Evolutionary conservation across 2,113 vertebrate genomes (phyloP), one percentile per base, ranked within the genome.

Genomic region (Bettongia penicillata): DNA sequence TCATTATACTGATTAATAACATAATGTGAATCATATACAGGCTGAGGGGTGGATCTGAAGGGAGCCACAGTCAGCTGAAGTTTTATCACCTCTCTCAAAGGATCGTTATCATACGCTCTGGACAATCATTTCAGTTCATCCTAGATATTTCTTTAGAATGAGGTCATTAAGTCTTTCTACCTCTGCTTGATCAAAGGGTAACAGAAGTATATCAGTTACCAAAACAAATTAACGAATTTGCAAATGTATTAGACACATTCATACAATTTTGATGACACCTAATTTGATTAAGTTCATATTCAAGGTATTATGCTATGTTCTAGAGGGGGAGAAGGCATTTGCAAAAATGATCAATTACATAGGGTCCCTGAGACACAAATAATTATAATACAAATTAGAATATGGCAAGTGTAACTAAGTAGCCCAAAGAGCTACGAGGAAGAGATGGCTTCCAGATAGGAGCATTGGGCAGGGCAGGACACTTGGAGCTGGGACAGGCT

Each of bases 131-230:
- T 92, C 25, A 43, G 7, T 55, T 90, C n/a, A 51, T 93, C n/a
- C n/a, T 3, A 50, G 49, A 57, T 91, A 55, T 43, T 49, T 89
- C 24, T 95, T 94, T 92, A 52, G 31, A 37, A 92, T 90, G 28
- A 91, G 11, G 25, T 9, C 68, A 61, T 77, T 61, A 97, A 91
- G 84, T 89, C 94, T 25, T 95, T 92, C 61, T 94, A 84, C 90
- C 51, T 92, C 16, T 84, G n/a, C 23, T 94, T 57, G 53, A 68
- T 7, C 55, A 52, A 0, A 91, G 22, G n/a, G 90, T 47, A 90
- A 90, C 48, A 77, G 43, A 97, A 89, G 92, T 47, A 24, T 95
- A 84, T 93, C 28, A 25, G 9, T 84, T 37, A 84, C 1, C 51
- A 68, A 53, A 0, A 91, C 93, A 93, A 61, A 93, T 31, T 51